These are phyloP conservation scores for Peromyscus aztecus DNA, from an alignment of 2,797 vertebrate species.

Conservation along the genomic window DNA sequence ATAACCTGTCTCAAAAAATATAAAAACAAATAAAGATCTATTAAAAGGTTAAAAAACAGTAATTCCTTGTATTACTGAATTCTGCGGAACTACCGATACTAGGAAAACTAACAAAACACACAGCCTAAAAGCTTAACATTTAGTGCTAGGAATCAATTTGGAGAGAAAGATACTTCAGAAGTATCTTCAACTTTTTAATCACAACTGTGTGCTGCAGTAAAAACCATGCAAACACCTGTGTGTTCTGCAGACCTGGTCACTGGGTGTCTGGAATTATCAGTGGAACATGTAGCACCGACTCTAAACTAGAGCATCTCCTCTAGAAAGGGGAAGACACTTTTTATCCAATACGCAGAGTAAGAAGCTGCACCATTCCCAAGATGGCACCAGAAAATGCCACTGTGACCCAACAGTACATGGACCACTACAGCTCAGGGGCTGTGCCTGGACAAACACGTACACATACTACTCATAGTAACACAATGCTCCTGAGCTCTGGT, in stretches of 20 bases:
- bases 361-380: constrained; percentile 29
- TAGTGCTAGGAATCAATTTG: background rate
- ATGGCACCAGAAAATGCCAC: constrained; percentile 52
- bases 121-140: background rate
- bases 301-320: background rate
- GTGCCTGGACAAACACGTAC: background rate
- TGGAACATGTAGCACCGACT: background rate
- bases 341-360: constrained; percentile 1
- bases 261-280: background rate
- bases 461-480: background rate
- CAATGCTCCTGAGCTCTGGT: background rate
- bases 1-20: background rate
- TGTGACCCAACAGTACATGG: background rate
- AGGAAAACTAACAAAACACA: constrained; percentile 19
- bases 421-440: background rate
- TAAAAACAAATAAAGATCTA: background rate
- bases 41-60: background rate
- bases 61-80: constrained; percentile 37
- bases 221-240: background rate
- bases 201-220: constrained; percentile 23
- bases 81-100: background rate
- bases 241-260: constrained; percentile 6
- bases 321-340: background rate
- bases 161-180: constrained; percentile 28
- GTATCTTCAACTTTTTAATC: constrained; percentile 46